Evolutionary conservation across 2,888 invertebrate species (phyloP).

Genomic region (Agonopterix alstromeriana): DNA sequence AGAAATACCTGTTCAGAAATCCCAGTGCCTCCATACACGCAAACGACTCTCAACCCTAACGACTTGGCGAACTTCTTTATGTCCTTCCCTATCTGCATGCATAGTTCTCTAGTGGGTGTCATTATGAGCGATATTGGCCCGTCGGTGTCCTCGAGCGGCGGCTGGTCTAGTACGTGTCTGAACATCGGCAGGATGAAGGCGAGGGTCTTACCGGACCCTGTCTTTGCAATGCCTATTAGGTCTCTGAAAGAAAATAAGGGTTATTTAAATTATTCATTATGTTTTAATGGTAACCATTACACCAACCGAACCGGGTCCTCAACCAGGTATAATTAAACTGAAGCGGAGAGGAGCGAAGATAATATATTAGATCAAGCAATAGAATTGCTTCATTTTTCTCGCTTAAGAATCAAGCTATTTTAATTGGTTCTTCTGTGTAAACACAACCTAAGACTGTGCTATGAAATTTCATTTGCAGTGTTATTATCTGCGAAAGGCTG

Average conservation of each 20-base stretch:
- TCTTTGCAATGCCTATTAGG: slow-evolving; percentile 99
- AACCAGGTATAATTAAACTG: too few relatives aligned
- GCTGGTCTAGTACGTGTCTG: slow-evolving; percentile 95
- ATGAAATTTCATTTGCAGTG: too few relatives aligned
- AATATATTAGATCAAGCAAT: too few relatives aligned
- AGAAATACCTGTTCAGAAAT: slow-evolving; percentile 87
- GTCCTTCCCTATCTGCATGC: slow-evolving; percentile 99
- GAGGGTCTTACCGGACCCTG: slow-evolving; percentile 98
- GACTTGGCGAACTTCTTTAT: slow-evolving; percentile 96
- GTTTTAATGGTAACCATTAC: too few relatives aligned
- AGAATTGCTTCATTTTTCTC: too few relatives aligned
- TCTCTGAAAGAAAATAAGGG: slow-evolving; percentile 73
- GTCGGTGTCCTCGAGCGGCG: slow-evolving; percentile 95
- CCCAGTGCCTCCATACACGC: slow-evolving; percentile 99
- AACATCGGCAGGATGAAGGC: slow-evolving; percentile 99
- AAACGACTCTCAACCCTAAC: slow-evolving; percentile 90
- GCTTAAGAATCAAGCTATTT: too few relatives aligned
- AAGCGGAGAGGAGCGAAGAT: too few relatives aligned
- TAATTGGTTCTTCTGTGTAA: too few relatives aligned
- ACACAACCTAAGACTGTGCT: too few relatives aligned
- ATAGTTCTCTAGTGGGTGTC: slow-evolving; percentile 98
- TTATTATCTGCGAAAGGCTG: too few relatives aligned
- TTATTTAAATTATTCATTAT: too few relatives aligned
- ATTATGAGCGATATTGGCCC: slow-evolving; percentile 98
- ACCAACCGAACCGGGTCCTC: too few relatives aligned